A percentile compares a stretch with the other conserved stretches of the same genome.
phyloP scores from a whole-genome alignment of 2,113 vertebrate genomes.

The Syngnathus floridae region DNA sequence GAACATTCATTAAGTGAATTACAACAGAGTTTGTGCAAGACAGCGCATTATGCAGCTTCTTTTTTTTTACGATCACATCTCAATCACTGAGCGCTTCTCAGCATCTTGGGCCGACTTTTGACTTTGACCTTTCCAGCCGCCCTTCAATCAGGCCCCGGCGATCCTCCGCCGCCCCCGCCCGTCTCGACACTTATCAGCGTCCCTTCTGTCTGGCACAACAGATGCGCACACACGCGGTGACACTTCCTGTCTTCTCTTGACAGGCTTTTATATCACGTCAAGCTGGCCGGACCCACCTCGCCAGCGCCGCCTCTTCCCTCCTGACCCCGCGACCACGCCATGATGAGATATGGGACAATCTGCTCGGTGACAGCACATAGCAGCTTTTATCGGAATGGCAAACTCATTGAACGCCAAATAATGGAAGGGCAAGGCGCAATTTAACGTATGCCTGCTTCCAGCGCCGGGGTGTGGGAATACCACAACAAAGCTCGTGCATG shows the following conservation, averaged over 20 bases:
- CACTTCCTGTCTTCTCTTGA: constrained; percentile 54
- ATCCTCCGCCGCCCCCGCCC: constrained; percentile 1
- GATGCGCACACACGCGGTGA: constrained; percentile 28
- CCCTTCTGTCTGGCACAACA: constrained; percentile 15
- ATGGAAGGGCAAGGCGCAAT: constrained; percentile 9
- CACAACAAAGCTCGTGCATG: constrained; percentile 14
- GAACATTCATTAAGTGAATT: constrained; percentile 52
- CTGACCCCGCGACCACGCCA: constrained; percentile 52
- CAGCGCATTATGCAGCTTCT: constrained; percentile 1
- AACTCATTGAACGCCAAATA: constrained; percentile 28
- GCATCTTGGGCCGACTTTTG: constrained; percentile 38
- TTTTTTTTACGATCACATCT: constrained; percentile 20
- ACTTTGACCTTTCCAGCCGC: constrained; percentile 57
- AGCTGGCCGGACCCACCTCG: constrained; percentile 32
- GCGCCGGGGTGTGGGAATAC: constrained; percentile 11
- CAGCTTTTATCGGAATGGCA: constrained; percentile 8
- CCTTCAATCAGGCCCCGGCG: constrained; percentile 54
- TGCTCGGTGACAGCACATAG: constrained; percentile 47
- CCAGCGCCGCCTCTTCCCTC: constrained; percentile 5
- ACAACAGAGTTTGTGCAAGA: constrained; percentile 28
- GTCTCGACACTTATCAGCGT: constrained; percentile 39
- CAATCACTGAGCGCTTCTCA: constrained; percentile 34
- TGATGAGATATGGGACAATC: constrained; percentile 61
- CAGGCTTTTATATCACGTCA: constrained; percentile 64
- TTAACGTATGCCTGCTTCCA: constrained; percentile 23